A percentile compares a stretch with the other conserved stretches of the same genome.
phyloP scores from a whole-genome alignment of 2,113 vertebrate genomes.

The Spermophilus dauricus region DNA sequence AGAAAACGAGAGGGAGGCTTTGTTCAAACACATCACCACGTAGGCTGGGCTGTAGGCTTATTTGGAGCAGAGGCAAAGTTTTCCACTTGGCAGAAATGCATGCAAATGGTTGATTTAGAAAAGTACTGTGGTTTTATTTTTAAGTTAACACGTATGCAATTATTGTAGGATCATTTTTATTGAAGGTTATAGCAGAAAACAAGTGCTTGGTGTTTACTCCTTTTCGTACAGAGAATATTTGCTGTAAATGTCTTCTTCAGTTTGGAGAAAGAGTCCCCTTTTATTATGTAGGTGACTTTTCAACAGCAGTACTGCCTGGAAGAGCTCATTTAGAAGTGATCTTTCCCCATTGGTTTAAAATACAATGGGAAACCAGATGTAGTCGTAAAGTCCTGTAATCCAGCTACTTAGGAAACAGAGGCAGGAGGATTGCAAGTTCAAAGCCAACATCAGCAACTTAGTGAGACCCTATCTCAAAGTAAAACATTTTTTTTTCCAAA shows the following conservation, averaged over 20 bases:
- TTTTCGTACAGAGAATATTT: neutral
- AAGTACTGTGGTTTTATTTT: conserved; percentile 57
- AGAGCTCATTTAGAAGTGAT: neutral
- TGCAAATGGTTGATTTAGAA: neutral
- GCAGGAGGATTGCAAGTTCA: neutral
- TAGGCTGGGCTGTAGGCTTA: neutral
- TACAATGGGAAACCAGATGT: conserved; percentile 14
- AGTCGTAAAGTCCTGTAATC: neutral
- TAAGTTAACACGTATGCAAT: conserved; percentile 46
- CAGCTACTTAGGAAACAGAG: neutral
- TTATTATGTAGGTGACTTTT: neutral
- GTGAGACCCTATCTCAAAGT: neutral
- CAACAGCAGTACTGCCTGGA: neutral
- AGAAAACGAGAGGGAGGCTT: conserved; percentile 16
- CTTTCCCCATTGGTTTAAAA: neutral
- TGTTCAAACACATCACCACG: neutral
- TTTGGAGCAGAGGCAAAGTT: neutral
- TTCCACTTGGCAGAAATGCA: conserved; percentile 39
- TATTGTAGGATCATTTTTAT: conserved; percentile 44
- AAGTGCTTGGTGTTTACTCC: conserved; percentile 15
- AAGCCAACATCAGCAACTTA: neutral
- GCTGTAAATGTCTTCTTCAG: neutral
- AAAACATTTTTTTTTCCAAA: neutral
- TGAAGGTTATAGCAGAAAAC: conserved; percentile 46
- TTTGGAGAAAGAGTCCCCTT: neutral